Evolutionary conservation across 1,140 invertebrate species (phyloP).

Genomic region (Hylyphantes graminicola): DNA sequence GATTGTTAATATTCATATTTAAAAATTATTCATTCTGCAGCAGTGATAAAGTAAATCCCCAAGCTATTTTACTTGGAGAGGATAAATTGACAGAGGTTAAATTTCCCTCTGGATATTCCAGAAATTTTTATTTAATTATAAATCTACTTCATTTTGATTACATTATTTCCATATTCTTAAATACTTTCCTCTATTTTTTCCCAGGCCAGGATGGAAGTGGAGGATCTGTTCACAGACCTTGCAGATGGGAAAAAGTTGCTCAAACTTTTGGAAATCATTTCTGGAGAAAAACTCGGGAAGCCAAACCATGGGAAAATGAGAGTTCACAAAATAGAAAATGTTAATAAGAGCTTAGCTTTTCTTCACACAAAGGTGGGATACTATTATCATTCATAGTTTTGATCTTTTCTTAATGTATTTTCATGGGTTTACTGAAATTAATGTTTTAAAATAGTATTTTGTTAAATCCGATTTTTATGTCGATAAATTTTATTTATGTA

Average conservation of each 20-base stretch:
- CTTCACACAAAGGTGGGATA: constrained; percentile 91
- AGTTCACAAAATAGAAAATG: constrained; percentile 99
- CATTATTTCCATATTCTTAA: not conserved
- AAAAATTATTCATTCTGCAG: too few species aligned
- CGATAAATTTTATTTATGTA: not conserved
- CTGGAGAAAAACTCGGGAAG: constrained; percentile 95
- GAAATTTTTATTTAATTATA: constrained; percentile 1
- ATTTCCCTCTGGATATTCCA: too few species aligned
- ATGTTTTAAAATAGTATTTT: not conserved
- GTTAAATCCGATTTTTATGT: not conserved
- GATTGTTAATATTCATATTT: too few species aligned
- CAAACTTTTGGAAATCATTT: constrained; percentile 98
- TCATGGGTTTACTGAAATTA: too few species aligned
- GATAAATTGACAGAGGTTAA: too few species aligned
- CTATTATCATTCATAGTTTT: not conserved
- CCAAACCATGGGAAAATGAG: constrained; percentile 97
- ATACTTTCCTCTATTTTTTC: not conserved
- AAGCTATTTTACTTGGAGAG: too few species aligned
- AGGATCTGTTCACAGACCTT: constrained; percentile 96
- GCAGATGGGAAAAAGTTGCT: constrained; percentile 95
- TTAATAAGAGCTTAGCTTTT: constrained; percentile 98
- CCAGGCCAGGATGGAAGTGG: constrained; percentile 89
- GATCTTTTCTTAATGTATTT: not conserved
- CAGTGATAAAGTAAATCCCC: too few species aligned
- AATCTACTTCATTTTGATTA: not conserved